A percentile compares a stretch with the other conserved stretches of the same genome.
Evolutionary conservation across 1,140 invertebrate genomes (phyloP).

Genomic region (Pseudoatta argentina): DNA sequence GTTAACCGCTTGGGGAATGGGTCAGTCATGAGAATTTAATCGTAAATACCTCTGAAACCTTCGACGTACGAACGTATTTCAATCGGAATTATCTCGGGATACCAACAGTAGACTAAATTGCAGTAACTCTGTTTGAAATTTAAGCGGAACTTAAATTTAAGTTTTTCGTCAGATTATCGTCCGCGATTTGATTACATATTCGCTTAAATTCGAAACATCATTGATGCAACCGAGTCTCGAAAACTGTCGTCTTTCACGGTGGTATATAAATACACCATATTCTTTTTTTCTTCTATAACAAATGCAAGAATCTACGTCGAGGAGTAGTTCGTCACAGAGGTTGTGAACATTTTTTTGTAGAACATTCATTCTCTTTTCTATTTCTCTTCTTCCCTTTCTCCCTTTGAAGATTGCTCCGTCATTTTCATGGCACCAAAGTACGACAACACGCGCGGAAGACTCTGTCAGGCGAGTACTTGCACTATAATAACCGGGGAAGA

Average conservation of each 20-base stretch:
- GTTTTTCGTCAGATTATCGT: conserved; percentile 28
- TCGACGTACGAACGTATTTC: conserved; percentile 32
- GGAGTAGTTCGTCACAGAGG: conserved; percentile 28
- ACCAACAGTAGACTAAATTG: not conserved
- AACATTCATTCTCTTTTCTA: not conserved
- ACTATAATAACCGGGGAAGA: conserved; percentile 54
- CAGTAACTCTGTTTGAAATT: conserved; percentile 39
- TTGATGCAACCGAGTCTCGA: conserved; percentile 31
- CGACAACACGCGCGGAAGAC: conserved; percentile 71
- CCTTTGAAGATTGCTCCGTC: conserved; percentile 14
- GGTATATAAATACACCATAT: not conserved
- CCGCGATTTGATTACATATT: conserved; percentile 50
- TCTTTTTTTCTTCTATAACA: conserved; percentile 6
- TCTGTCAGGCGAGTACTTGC: conserved; percentile 62
- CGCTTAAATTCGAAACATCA: conserved; percentile 30
- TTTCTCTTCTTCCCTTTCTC: not conserved
- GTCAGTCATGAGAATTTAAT: conserved; percentile 53
- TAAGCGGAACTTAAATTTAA: conserved; percentile 53
- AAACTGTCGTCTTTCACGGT: not conserved
- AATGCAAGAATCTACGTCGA: conserved; percentile 42
- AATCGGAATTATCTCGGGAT: not conserved
- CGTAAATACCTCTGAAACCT: conserved; percentile 34
- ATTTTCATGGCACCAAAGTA: conserved; percentile 70
- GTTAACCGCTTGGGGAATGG: conserved; percentile 5
- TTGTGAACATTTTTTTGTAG: not conserved